Percentiles rank a stretch among this genome's conserved stretches.
Evolutionary conservation across 2,888 invertebrate genomes (phyloP).

Genomic region (Limnephilus rhombicus): DNA sequence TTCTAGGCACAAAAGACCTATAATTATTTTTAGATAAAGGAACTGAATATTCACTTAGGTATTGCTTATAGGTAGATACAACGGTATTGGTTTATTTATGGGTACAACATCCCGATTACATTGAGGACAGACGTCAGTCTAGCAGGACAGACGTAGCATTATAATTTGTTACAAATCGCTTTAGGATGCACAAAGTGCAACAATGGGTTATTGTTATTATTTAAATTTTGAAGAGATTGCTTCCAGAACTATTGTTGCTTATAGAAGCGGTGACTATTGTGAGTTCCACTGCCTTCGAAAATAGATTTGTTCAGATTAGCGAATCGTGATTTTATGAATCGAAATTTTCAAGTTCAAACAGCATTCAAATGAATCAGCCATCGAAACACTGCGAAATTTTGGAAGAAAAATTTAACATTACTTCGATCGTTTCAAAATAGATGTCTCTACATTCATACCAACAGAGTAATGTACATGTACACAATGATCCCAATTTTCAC

Average conservation of each 20-base stretch:
- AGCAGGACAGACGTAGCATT: not conserved
- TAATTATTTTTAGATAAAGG: not conserved
- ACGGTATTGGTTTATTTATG: too few species aligned
- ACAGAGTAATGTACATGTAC: not conserved
- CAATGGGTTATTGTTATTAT: conserved; percentile 1
- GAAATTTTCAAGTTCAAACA: not conserved
- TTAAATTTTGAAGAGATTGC: not conserved
- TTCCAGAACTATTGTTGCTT: not conserved
- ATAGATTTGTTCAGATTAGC: not conserved
- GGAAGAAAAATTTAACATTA: too few species aligned
- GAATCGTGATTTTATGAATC: not conserved
- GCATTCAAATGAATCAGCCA: too few species aligned
- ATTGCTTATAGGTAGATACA: too few species aligned
- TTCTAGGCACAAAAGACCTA: not conserved
- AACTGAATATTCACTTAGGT: too few species aligned
- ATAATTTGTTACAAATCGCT: not conserved
- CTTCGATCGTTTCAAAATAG: not conserved
- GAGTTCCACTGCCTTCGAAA: not conserved
- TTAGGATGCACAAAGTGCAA: not conserved
- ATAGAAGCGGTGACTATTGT: not conserved
- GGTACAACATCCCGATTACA: not conserved
- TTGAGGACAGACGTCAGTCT: not conserved
- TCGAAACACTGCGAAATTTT: too few species aligned
- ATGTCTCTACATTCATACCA: not conserved
- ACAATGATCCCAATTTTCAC: not conserved